Evolutionary conservation across 2,888 invertebrate species (phyloP), one percentile per base, ranked within the genome.

Genomic region (Megamerina dolium): DNA sequence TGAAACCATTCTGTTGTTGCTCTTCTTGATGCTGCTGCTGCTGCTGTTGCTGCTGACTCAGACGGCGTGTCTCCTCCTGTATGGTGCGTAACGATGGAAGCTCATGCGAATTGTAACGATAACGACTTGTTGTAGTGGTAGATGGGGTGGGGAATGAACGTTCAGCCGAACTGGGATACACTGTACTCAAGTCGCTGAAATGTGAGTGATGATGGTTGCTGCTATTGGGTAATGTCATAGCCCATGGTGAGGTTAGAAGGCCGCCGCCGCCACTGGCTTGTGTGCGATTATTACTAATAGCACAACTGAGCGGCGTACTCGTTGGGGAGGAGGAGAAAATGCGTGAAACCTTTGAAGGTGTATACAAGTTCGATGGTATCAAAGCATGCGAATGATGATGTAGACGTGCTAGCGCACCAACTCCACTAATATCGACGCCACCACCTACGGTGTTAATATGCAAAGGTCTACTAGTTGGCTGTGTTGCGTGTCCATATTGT

Each of bases 111-210:
- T 83, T 83, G 35, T 82, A 76, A 14, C 69, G 64, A 44, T 67
- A 68, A 5, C 71, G 60, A 37, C 63, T 68, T 43, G 65, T 68
- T 6, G 64, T 65, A 50, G 82, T 82, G 6, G 85, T 84, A 14
- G 84, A 83, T 34, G 85, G 86, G 8, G 85, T 84, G 27, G 87
- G 87, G 63, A 84, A 82, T 1, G 88, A 87, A 39, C 85, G 79
- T 60, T 85, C 88, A 8, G 80, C 85, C 16, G 87, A 86, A 58
- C 86, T 85, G 33, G 87, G 83, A 61, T 84, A 80, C 47, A 91
- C 90, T 32, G 89, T 89, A 73, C 90, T 90, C 58, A 91, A 78
- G 72, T 91, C 90, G 65, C 86, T 87, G 61, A 87, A 85, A 73
- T 88, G 87, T 3, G 57, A 53, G 18, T 57, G 55, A 14, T 57